Conservation (phyloP, 2,888 invertebrate species). For the Nomada goodeniana region DNA sequence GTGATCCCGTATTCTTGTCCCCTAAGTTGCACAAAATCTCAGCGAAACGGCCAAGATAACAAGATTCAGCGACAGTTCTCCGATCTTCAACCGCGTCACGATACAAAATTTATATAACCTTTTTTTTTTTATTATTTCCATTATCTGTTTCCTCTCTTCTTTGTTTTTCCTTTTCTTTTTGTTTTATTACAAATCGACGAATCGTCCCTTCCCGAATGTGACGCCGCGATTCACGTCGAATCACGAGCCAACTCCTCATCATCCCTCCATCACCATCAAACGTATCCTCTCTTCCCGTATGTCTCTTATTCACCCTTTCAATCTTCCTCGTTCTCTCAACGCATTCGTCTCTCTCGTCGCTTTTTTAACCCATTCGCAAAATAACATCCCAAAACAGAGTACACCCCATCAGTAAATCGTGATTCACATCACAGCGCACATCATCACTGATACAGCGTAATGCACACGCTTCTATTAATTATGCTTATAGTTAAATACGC, state of each 20-base stretch:
- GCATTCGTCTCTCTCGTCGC: conserved; percentile 29
- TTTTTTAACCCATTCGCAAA: conserved; percentile 33
- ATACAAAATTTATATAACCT: conserved; percentile 71
- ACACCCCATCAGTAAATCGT: conserved; percentile 54
- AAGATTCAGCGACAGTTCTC: conserved; percentile 48
- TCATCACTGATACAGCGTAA: conserved; percentile 76
- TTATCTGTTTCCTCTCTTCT: conserved; percentile 25
- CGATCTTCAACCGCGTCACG: conserved; percentile 66
- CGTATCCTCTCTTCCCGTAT: conserved; percentile 26
- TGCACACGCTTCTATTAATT: conserved; percentile 66
- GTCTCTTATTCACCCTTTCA: conserved; percentile 38
- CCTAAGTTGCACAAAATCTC: conserved; percentile 32
- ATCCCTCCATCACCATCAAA: conserved; percentile 32
- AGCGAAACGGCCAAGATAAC: conserved; percentile 37
- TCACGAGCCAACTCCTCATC: conserved; percentile 70
- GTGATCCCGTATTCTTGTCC: neutral
- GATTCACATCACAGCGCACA: conserved; percentile 67
- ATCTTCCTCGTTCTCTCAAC: conserved; percentile 34
- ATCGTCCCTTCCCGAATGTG: conserved; percentile 64
- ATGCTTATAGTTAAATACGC: conserved; percentile 67
- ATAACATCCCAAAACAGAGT: conserved; percentile 38
- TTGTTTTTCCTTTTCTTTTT: conserved; percentile 47
- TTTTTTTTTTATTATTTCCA: conserved; percentile 38
- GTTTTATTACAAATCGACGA: conserved; percentile 62
- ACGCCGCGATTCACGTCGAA: conserved; percentile 71